Conservation (phyloP, 2,888 invertebrate species). For the Ornithoptera priamus region DNA sequence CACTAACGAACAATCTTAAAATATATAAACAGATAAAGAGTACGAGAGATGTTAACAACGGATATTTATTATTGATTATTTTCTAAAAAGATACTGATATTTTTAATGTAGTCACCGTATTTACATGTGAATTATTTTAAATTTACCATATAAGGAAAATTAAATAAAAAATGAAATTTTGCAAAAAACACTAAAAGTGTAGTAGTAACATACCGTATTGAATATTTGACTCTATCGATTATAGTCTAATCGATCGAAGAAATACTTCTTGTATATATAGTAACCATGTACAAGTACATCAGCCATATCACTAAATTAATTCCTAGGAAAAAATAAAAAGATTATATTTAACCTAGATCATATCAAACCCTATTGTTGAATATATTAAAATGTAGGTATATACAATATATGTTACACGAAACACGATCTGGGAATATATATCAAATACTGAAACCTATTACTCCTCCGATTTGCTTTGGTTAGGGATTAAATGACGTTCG, state of each 20-base stretch:
- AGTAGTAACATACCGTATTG: no score
- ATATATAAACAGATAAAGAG: background rate
- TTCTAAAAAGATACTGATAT: background rate
- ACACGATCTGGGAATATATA: background rate
- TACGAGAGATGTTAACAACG: background rate
- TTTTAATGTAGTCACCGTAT: background rate
- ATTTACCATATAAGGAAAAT: background rate
- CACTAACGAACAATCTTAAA: background rate
- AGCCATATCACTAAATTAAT: no score
- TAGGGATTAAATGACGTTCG: conserved; percentile 9
- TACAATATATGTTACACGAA: no score
- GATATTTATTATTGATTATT: background rate
- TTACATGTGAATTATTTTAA: background rate
- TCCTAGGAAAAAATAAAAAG: no score
- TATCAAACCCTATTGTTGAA: background rate
- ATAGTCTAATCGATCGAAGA: no score
- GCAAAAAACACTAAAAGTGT: no score
- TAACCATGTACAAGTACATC: no score
- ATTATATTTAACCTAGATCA: no score
- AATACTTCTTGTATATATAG: no score
- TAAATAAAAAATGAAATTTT: background rate
- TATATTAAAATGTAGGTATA: background rate
- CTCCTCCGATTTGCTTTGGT: background rate
- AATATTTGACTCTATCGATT: no score
- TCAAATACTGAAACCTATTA: background rate